Base-by-base conservation (phyloP, 2,888 invertebrate species). In the Ophonus ardosiacus region DNA sequence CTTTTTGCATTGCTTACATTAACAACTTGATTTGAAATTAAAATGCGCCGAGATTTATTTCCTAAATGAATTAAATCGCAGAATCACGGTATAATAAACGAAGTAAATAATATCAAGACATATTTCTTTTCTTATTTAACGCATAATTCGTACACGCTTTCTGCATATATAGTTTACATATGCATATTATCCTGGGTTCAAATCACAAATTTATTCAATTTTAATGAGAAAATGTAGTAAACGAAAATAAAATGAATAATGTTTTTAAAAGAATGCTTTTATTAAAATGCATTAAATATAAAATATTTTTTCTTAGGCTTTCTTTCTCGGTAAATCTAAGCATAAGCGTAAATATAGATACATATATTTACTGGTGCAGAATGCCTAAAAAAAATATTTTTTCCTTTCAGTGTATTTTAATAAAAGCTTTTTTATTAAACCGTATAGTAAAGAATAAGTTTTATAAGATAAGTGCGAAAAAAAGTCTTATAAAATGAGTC, bases 1-100 rank as follows among this genome's bases (percentile, higher is more conserved):
- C 63, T 63, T 24, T 63, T 63, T 18, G 59, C 17, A 59, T 17
- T 59, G 15, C 15, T 59, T 59, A 59, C 18, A 59, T 59, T 59
- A 17, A 59, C 59, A 59, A 59, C 59, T 51, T 51, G 43, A 59
- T 59, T 59, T 59, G 59, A 59, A 59, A 59, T 59, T 59, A 7
- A 59, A 59, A 59, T 17, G 17, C 15, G 59, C 31, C 6, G 59
- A 59, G 59, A 59, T 59, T 59, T 59, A 59, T 59, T 59, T 17
- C 15, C 17, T 59, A 51, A 51, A 51, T 51, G 43, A 51, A 51
- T 51, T 51, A 51, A 51, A 10, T 10, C 43, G 1, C 43, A 51
- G 43, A 51, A 51, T 51, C 13, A 51, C 43, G 13, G 13, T 13
- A 51, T 51, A 51, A 51, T 51, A 51, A 51, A 51, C 1, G 4